Evolutionary conservation across 2,113 vertebrate species (phyloP), one percentile per base, ranked within the genome.

Genomic region (Amphilophus citrinellus): DNA sequence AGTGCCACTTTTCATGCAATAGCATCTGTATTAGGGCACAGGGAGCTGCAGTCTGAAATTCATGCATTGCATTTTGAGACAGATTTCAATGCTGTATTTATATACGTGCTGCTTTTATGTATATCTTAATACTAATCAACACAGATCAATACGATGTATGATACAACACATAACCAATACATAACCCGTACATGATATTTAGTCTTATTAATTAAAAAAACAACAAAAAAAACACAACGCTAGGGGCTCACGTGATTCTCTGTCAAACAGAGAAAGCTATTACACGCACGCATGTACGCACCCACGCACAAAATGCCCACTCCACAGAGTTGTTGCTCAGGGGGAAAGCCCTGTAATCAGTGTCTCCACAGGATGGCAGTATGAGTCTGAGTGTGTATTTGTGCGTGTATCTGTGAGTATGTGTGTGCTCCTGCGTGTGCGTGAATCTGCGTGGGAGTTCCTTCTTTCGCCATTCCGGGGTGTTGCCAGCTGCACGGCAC

Each of bases 341-440:
- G 30, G 75, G 94, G 95, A 78, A 94, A 91, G 88, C 94, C 93
- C 92, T 84, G 87, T 76, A 90, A 92, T 94, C 84, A 92, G 83
- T 93, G 87, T 91, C 84, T 95, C 96, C 96, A 95, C 95, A 92
- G 71, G 96, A 95, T 96, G 96, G 96, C 96, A 91, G 95, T 95
- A 95, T 93, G 85, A 89, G 92, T 92, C 94, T 63, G 77, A 42
- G 10, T 73, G 80, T 65, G 80, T 30, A 61, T 35, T 6, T 30
- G 60, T 84, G 83, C 82, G 39, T 77, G 61, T 77, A 37, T 18
- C 88, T 85, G 13, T 61, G 18, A 2, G n/a, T 53, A 53, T 58
- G 61, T 44, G 76, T 68, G 61, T 76, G 77, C 61, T 60, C 27
- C 60, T 30, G 79, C 53, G 61, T 84, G 87, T 85, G 87, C 76